Evolutionary conservation across 2,888 invertebrate genomes (phyloP).

Genomic region (Bellardia pandia): DNA sequence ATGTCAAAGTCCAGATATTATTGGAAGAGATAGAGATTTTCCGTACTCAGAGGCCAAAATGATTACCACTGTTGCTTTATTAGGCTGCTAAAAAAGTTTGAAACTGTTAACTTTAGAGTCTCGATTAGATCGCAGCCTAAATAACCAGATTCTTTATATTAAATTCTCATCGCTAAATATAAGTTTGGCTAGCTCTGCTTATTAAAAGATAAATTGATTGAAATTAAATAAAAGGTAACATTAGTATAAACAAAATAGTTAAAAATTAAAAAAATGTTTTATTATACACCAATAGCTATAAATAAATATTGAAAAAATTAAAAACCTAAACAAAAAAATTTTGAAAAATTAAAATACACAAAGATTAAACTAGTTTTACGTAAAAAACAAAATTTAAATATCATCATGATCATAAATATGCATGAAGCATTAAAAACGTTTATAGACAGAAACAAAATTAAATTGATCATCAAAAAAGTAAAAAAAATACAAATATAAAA

Average conservation of each 20-base stretch:
- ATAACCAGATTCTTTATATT: too few species aligned
- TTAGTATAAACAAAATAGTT: constrained; percentile 28
- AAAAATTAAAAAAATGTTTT: constrained; percentile 30
- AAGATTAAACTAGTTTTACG: constrained; percentile 36
- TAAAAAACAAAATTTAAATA: constrained; percentile 27
- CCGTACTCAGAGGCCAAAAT: too few species aligned
- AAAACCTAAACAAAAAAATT: constrained; percentile 10
- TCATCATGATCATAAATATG: constrained; percentile 47
- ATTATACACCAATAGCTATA: constrained; percentile 4
- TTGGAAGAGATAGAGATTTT: too few species aligned
- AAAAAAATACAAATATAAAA: not conserved
- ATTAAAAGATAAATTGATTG: constrained; percentile 24
- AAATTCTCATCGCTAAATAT: not conserved
- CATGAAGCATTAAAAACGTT: not conserved
- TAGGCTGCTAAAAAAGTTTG: too few species aligned
- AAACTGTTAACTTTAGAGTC: too few species aligned
- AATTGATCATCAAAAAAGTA: constrained; percentile 38
- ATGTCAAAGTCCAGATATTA: too few species aligned
- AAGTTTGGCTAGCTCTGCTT: not conserved
- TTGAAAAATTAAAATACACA: constrained; percentile 23
- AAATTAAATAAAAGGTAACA: constrained; percentile 31
- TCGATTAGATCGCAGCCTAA: too few species aligned
- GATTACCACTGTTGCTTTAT: too few species aligned
- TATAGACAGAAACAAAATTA: constrained; percentile 11
- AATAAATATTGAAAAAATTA: constrained; percentile 14